Evolutionary conservation across 2,888 invertebrate genomes (phyloP).

Genomic region (Synergus gifuensis): DNA sequence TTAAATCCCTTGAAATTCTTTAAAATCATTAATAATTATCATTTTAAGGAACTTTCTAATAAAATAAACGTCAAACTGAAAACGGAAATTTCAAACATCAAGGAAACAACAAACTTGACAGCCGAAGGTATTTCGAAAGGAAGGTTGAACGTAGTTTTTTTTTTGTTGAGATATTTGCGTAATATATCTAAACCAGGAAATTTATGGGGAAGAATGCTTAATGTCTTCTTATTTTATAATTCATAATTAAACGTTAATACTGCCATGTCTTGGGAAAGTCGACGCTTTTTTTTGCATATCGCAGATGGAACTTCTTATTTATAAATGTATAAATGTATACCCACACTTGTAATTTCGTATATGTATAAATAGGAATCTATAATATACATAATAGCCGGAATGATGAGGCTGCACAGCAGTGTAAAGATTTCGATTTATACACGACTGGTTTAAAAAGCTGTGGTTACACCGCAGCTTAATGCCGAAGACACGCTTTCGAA

Average conservation of each 20-base stretch:
- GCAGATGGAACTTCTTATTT: neutral
- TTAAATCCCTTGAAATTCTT: too few relatives aligned
- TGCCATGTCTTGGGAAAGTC: neutral
- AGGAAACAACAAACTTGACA: slow-evolving; percentile 36
- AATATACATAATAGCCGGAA: neutral
- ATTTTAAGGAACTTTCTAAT: neutral
- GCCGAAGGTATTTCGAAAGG: slow-evolving; percentile 18
- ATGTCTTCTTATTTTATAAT: neutral
- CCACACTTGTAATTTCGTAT: neutral
- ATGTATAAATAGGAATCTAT: neutral
- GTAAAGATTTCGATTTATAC: neutral
- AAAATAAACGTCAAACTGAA: neutral
- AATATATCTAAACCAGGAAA: neutral
- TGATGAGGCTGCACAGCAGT: neutral
- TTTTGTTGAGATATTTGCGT: neutral
- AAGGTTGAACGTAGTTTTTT: neutral
- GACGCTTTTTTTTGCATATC: neutral
- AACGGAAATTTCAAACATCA: slow-evolving; percentile 10
- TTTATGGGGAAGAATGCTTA: neutral
- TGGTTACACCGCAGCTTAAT: neutral
- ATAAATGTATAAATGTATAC: neutral
- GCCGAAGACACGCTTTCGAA: neutral
- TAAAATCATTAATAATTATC: neutral
- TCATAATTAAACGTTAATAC: neutral
- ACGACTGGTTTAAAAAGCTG: neutral